Conservation (phyloP, 2,113 vertebrate species). For the Helogale parvula region DNA sequence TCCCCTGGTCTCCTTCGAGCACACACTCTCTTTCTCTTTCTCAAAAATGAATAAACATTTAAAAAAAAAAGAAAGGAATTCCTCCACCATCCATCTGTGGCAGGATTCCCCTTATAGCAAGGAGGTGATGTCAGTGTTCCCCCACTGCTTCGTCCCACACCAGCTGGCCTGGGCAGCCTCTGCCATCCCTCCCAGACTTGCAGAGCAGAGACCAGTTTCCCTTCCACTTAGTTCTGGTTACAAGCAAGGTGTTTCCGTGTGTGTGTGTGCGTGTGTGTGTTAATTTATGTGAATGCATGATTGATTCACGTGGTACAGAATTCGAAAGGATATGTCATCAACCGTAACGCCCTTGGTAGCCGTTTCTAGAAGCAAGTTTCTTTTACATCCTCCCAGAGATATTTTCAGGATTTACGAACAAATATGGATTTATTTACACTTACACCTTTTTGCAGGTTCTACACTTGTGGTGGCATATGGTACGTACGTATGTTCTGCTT, state of each 20-base stretch:
- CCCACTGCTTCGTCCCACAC: neutral
- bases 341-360: neutral
- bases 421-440: neutral
- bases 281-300: neutral
- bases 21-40: no score
- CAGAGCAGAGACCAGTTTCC: neutral
- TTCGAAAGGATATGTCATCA: neutral
- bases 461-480: neutral
- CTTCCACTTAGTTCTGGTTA: neutral
- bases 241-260: neutral
- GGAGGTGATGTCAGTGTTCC: neutral
- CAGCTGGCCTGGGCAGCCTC: neutral
- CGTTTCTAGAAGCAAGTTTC: neutral
- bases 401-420: neutral
- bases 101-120: neutral
- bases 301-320: neutral
- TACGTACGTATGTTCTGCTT: neutral
- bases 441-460: neutral
- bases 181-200: neutral
- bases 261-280: neutral
- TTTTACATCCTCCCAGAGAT: neutral
- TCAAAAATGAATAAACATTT: no score
- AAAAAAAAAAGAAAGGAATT: neutral
- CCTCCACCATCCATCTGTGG: neutral
- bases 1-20: no score